These are phyloP conservation scores for Suricata suricatta DNA, from an alignment of 2,113 vertebrate species.

Conservation along the genomic window DNA sequence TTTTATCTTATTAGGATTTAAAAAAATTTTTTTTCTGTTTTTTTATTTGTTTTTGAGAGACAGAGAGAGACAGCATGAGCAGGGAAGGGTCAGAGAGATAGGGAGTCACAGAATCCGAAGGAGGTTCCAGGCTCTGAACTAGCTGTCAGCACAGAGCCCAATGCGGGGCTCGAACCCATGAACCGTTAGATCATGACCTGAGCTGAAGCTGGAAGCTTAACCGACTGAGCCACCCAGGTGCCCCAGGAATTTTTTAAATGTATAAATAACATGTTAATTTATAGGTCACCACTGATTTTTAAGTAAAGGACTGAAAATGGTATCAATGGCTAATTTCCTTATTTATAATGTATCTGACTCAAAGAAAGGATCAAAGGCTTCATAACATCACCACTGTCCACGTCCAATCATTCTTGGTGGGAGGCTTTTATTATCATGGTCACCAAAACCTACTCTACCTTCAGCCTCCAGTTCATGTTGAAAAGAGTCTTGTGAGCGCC, in stretches of 20 bases:
- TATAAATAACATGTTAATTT: constrained; percentile 20
- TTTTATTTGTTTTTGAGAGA: too few relatives aligned
- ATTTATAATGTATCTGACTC: not conserved
- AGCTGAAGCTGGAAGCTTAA: too few relatives aligned
- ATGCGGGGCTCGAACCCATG: too few relatives aligned
- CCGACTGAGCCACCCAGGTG: too few relatives aligned
- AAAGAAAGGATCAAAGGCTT: not conserved
- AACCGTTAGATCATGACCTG: too few relatives aligned
- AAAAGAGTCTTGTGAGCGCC: not conserved
- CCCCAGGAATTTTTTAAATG: not conserved
- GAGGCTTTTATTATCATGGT: not conserved
- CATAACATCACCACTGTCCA: not conserved
- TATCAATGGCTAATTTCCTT: not conserved
- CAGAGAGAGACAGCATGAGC: too few relatives aligned
- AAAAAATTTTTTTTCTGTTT: too few relatives aligned
- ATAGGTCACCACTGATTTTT: not conserved
- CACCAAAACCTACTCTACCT: not conserved
- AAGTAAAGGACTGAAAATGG: constrained; percentile 21
- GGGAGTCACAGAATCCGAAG: too few relatives aligned
- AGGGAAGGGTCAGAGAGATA: too few relatives aligned
- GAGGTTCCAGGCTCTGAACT: too few relatives aligned
- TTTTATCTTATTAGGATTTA: too few relatives aligned
- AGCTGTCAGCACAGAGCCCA: too few relatives aligned
- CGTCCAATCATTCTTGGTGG: not conserved
- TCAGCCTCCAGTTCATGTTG: not conserved